Percentiles rank a stretch among this genome's conserved stretches.
Evolutionary conservation across 2,113 vertebrate species (phyloP).

Genomic region (Chascanopsetta lugubris): DNA sequence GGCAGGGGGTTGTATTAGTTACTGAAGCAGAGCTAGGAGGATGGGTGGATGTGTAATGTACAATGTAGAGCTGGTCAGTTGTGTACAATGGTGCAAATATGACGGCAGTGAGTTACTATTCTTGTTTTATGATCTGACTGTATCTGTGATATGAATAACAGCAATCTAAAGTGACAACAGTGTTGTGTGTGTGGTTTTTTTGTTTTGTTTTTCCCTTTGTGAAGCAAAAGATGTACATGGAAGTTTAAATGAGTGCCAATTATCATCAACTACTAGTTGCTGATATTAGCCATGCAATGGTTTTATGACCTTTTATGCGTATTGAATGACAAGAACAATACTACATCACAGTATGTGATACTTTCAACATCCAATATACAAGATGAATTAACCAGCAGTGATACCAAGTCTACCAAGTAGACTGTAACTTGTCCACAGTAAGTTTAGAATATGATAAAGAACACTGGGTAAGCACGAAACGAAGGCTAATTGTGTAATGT

Average conservation of each 20-base stretch:
- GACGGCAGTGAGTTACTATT: constrained; percentile 77
- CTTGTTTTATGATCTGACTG: constrained; percentile 84
- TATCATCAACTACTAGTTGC: not conserved
- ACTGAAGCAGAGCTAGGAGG: constrained; percentile 76
- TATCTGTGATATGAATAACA: constrained; percentile 85
- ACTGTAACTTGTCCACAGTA: no score
- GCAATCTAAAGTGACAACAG: constrained; percentile 77
- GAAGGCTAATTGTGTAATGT: no score
- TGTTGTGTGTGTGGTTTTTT: constrained; percentile 63
- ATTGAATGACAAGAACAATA: not conserved
- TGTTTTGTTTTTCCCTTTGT: no score
- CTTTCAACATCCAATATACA: no score
- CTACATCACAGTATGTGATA: no score
- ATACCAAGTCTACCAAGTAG: no score
- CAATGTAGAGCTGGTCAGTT: constrained; percentile 82
- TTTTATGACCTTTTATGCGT: not conserved
- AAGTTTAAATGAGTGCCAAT: not conserved
- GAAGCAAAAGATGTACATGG: no score
- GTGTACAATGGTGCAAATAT: constrained; percentile 80
- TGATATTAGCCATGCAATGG: not conserved
- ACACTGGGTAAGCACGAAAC: no score
- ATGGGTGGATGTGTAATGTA: constrained; percentile 82
- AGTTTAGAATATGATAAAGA: no score
- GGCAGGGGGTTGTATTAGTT: constrained; percentile 68
- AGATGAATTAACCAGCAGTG: no score